Conservation (phyloP, 2,113 vertebrate genomes). For the Indicator maculatus region DNA sequence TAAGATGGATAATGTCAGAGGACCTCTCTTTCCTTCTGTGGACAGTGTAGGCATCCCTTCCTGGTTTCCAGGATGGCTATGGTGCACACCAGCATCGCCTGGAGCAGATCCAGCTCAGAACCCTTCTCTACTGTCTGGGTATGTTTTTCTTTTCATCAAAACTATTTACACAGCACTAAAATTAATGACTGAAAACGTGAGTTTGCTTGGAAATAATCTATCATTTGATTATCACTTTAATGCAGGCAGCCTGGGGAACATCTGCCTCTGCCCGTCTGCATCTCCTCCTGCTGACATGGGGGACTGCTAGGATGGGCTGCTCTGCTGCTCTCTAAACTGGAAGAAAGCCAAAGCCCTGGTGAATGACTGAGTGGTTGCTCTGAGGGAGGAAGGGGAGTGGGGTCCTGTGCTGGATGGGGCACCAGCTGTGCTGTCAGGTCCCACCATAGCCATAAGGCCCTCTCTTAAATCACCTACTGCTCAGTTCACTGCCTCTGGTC, state of each 20-base stretch:
- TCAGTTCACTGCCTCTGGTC: neutral
- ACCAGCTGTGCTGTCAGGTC: neutral
- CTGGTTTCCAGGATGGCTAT: neutral
- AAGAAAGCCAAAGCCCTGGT: neutral
- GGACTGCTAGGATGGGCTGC: slow-evolving; percentile 11
- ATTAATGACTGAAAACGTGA: slow-evolving; percentile 39
- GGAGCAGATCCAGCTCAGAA: neutral
- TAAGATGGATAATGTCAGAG: neutral
- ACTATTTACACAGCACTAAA: neutral
- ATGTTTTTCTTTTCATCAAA: neutral
- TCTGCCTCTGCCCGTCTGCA: slow-evolving; percentile 20
- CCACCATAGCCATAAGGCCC: neutral
- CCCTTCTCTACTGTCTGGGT: neutral
- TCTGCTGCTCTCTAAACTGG: neutral
- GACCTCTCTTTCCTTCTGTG: neutral
- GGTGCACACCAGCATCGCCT: neutral
- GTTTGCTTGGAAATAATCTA: slow-evolving; percentile 48
- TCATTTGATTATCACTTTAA: slow-evolving; percentile 47
- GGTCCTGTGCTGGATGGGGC: neutral
- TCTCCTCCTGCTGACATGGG: neutral
- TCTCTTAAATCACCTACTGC: neutral
- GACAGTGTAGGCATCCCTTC: rapidly evolving
- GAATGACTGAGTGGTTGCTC: neutral
- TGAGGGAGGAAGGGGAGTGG: neutral
- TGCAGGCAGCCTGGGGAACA: slow-evolving; percentile 35